Evolutionary conservation across 1,140 invertebrate genomes (phyloP).

Genomic region (Camponotus pennsylvanicus): DNA sequence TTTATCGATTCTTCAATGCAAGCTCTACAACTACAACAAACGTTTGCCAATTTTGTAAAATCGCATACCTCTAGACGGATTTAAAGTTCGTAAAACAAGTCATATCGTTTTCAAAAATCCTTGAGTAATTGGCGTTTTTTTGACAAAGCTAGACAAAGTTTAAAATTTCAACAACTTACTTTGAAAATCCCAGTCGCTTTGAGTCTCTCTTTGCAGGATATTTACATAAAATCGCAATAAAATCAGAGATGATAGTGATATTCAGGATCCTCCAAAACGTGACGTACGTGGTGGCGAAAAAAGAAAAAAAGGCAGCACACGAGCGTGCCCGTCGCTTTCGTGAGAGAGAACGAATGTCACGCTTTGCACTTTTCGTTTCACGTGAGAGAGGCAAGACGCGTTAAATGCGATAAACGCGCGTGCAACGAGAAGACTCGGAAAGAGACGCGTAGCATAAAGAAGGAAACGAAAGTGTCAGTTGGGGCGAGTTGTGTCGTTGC

Average conservation of each 20-base stretch:
- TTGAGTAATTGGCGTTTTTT: not conserved
- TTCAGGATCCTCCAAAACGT: constrained; percentile 1
- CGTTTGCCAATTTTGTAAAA: constrained; percentile 24
- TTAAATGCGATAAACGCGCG: constrained; percentile 18
- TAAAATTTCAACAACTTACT: not conserved
- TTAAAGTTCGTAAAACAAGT: not conserved
- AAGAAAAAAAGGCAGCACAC: constrained; percentile 20
- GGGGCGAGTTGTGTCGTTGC: constrained; percentile 77
- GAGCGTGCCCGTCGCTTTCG: constrained; percentile 55
- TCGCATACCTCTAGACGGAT: constrained; percentile 10
- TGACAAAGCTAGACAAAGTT: not conserved
- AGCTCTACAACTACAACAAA: constrained; percentile 23
- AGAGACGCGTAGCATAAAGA: constrained; percentile 26
- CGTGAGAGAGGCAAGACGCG: constrained; percentile 36
- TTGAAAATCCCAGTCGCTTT: not conserved
- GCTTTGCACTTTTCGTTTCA: constrained; percentile 52
- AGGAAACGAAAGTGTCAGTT: constrained; percentile 77
- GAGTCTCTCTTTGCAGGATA: constrained; percentile 23
- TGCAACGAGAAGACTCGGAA: constrained; percentile 40
- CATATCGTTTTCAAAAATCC: not conserved
- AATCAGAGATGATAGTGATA: constrained; percentile 4
- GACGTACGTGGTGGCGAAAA: constrained; percentile 13
- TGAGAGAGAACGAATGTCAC: constrained; percentile 70
- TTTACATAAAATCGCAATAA: constrained; percentile 11
- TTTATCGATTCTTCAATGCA: constrained; percentile 19